These are phyloP conservation scores for Pseudochirops cupreus DNA, from an alignment of 2,797 vertebrate genomes.

Conservation along the genomic window DNA sequence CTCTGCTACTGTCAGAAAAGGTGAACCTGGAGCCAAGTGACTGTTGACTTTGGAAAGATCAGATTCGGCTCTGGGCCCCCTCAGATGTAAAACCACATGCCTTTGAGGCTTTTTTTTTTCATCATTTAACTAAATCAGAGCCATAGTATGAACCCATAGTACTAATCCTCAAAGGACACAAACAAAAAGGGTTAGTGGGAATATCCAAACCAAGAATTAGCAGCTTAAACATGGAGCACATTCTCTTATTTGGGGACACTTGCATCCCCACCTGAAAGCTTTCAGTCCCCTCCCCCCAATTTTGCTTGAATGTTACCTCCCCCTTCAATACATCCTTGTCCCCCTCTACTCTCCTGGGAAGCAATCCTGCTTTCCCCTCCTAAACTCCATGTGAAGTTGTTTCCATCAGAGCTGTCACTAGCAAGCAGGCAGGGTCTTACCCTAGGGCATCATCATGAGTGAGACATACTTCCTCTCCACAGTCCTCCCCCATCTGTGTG, in stretches of 20 bases:
- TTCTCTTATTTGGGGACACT: not conserved
- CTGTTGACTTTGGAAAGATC: slow-evolving; percentile 71
- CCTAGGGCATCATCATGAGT: not conserved
- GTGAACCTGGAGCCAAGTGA: slow-evolving; percentile 16
- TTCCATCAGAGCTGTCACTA: not conserved
- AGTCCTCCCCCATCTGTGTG: not conserved
- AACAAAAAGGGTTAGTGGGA: not conserved
- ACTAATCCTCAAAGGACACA: not conserved
- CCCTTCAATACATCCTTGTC: not conserved
- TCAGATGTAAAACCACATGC: slow-evolving; percentile 35
- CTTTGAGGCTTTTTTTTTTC: slow-evolving; percentile 13
- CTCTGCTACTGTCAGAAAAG: slow-evolving; percentile 59
- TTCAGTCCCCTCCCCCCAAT: no score
- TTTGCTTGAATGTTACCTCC: not conserved
- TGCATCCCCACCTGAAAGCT: not conserved
- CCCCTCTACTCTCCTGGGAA: not conserved
- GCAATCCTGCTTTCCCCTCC: not conserved
- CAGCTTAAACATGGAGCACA: not conserved
- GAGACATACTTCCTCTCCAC: not conserved
- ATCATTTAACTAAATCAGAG: slow-evolving; percentile 45
- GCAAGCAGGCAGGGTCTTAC: not conserved
- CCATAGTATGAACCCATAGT: slow-evolving; percentile 8
- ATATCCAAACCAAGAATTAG: not conserved
- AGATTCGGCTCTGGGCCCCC: slow-evolving; percentile 16
- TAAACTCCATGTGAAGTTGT: not conserved